Evolutionary conservation across 2,113 vertebrate species (phyloP), one percentile per base, ranked within the genome.

Genomic region (Ceyx melanurus): DNA sequence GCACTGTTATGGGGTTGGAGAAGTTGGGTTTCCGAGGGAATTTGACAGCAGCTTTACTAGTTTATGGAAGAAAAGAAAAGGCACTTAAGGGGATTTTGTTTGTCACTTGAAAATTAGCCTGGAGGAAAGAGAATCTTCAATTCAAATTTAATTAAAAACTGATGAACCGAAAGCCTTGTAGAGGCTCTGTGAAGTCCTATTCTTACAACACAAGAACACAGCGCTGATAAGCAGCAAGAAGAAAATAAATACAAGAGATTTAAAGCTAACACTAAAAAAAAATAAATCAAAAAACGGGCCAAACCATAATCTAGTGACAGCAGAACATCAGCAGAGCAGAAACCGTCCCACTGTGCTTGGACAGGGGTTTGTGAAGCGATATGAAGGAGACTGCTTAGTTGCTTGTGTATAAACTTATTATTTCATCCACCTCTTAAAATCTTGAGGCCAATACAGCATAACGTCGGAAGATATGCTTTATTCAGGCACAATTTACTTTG

Each of bases 71-170:
- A 93, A 90, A 82, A 93, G 71, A 82, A 95, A 95, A 95, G 46
- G 50, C 60, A 95, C 84, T 94, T 93, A 85, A 92, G 86, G 92
- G 74, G 91, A 94, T 95, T 94, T 95, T 95, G 89, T 95, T 96
- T 93, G 88, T 93, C 86, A 95, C 67, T 96, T 94, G 92, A 91
- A 94, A 94, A 94, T 96, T 87, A 95, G 84, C 94, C 91, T 57
- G n/a, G 86, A 91, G 91, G 74, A 94, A 93, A 86, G 82, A 82
- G 72, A 93, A 86, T 94, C 71, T 94, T 94, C 91, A 75, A 89
- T 92, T 79, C 83, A 70, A 90, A 92, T 93, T 91, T 95, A 96
- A 96, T 96, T 96, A 96, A 94, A 96, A 95, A 66, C 92, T 66
- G 81, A 93, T 92, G 91, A 95, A 95, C 78, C 31, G 2, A 87